A percentile compares a stretch with the other conserved stretches of the same genome.
Conservation (phyloP, 2,888 invertebrate genomes). For the Venusia cambrica region DNA sequence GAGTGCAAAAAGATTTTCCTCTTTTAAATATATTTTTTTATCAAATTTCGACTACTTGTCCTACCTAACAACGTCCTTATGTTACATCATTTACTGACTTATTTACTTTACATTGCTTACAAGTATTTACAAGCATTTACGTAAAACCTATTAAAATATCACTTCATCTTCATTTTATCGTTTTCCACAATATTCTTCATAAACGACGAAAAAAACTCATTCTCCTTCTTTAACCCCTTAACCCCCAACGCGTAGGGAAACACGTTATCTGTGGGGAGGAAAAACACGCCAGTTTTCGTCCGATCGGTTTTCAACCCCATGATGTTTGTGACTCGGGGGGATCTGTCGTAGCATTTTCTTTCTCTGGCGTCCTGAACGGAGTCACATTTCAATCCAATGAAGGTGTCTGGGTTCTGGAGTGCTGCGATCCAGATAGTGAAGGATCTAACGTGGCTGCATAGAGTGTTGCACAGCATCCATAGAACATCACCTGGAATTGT, state of each 20-base stretch:
- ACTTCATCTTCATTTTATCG: conserved; percentile 22
- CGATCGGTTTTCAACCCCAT: conserved; percentile 42
- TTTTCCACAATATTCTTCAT: conserved; percentile 29
- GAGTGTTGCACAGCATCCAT: conserved; percentile 39
- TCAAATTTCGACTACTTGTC: too few species aligned
- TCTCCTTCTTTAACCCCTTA: conserved; percentile 50
- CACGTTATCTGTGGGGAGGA: conserved; percentile 41
- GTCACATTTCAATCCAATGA: conserved; percentile 49
- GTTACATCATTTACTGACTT: too few species aligned
- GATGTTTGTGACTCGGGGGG: conserved; percentile 42
- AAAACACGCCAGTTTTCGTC: conserved; percentile 44
- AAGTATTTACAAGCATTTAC: too few species aligned
- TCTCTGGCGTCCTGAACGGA: conserved; percentile 49
- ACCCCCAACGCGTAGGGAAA: conserved; percentile 56
- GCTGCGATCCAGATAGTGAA: conserved; percentile 47
- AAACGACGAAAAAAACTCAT: conserved; percentile 40
- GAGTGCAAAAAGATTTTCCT: too few species aligned
- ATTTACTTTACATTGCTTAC: too few species aligned
- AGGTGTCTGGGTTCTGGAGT: conserved; percentile 40
- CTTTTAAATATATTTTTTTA: too few species aligned
- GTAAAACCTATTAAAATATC: too few species aligned
- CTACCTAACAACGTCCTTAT: too few species aligned
- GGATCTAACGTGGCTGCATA: conserved; percentile 48
- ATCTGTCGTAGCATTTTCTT: conserved; percentile 42
- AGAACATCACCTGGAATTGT: conserved; percentile 41